phyloP scores from a whole-genome alignment of 1,140 invertebrate species.

The Chironomus striatipennis region DNA sequence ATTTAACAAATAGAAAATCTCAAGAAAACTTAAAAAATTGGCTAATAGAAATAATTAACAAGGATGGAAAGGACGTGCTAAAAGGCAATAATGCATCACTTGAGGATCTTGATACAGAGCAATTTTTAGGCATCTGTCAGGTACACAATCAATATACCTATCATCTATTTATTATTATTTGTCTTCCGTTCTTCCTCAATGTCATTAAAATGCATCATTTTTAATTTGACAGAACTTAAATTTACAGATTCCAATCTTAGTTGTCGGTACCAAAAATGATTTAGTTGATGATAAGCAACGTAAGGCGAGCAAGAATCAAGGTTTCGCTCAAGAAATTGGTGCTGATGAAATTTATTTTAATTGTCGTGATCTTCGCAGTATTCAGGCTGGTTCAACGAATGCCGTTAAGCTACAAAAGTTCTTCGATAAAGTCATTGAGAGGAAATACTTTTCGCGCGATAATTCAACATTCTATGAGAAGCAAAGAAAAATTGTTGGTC shows the following conservation, averaged over 20 bases:
- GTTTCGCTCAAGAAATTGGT: slow-evolving; percentile 79
- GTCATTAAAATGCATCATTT: slow-evolving; percentile 20
- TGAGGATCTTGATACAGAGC: slow-evolving; percentile 74
- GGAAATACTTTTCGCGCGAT: slow-evolving; percentile 51
- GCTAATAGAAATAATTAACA: slow-evolving; percentile 82
- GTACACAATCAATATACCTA: slow-evolving; percentile 34
- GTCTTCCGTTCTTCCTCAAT: not conserved
- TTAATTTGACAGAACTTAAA: slow-evolving; percentile 21
- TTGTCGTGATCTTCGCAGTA: slow-evolving; percentile 66
- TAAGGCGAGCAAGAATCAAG: slow-evolving; percentile 42
- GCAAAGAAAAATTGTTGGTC: slow-evolving; percentile 35
- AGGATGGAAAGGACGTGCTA: slow-evolving; percentile 50
- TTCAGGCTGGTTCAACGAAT: slow-evolving; percentile 86
- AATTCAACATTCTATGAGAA: slow-evolving; percentile 44
- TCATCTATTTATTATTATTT: not conserved
- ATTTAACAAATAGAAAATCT: slow-evolving; percentile 92
- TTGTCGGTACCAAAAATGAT: slow-evolving; percentile 89
- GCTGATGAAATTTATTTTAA: slow-evolving; percentile 89
- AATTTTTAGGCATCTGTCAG: slow-evolving; percentile 73
- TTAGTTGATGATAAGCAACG: slow-evolving; percentile 61
- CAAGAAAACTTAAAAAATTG: slow-evolving; percentile 88
- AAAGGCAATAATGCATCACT: slow-evolving; percentile 29
- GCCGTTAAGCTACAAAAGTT: slow-evolving; percentile 86
- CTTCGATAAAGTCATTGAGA: slow-evolving; percentile 86
- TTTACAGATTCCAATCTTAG: slow-evolving; percentile 76